These are phyloP conservation scores for Arctopsyche grandis DNA, from an alignment of 1,140 invertebrate genomes.

Conservation along the genomic window DNA sequence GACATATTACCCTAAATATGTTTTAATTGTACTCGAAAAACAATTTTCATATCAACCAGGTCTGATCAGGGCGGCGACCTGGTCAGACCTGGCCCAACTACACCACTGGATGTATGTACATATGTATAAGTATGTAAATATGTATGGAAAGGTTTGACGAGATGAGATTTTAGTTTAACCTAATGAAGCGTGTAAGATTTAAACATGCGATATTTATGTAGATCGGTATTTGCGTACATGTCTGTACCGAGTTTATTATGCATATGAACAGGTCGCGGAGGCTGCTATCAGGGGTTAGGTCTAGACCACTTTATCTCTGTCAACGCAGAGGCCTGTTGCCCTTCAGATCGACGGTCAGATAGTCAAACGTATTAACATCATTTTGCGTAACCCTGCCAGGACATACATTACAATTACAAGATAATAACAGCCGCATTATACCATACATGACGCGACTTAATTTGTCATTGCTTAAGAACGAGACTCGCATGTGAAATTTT, in stretches of 20 bases:
- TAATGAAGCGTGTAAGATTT: not conserved
- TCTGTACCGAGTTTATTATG: not conserved
- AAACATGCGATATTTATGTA: not conserved
- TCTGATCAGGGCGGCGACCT: no score
- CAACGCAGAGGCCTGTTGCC: not conserved
- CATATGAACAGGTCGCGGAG: not conserved
- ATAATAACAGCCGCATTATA: not conserved
- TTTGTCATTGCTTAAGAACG: not conserved
- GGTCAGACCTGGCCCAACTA: no score
- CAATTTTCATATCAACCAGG: no score
- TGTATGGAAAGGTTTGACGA: no score
- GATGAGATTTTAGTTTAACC: no score
- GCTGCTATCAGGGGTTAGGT: not conserved
- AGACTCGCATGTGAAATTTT: no score
- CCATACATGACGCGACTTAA: not conserved
- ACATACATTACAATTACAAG: not conserved
- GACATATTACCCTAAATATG: no score
- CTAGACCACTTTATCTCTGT: constrained; percentile 12
- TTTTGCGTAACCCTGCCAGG: not conserved
- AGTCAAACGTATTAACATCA: constrained; percentile 1
- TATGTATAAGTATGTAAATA: no score
- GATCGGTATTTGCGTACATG: not conserved
- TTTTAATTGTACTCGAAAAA: no score
- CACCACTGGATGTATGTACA: no score
- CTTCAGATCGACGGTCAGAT: not conserved